Base-by-base conservation (phyloP, 2,113 vertebrate species). In the Hippopotamus amphibius region DNA sequence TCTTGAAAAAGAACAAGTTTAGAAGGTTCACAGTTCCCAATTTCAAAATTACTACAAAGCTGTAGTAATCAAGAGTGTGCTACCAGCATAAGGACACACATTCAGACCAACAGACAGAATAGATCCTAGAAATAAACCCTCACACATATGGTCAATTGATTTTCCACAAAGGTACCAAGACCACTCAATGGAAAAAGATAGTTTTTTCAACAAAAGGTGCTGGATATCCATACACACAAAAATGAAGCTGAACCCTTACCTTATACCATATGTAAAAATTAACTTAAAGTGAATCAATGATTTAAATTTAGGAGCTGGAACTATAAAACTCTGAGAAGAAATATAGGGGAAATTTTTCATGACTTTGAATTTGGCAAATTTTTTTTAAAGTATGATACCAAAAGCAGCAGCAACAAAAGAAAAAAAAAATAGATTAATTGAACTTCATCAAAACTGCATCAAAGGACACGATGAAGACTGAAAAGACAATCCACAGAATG, bases 11-110 rank as follows among this genome's bases (percentile, higher is more conserved):
- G 21, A 87, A 81, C 12, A 92, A 71, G 86, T n/a, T 30, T 55
- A 21, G 37, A 81, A 28, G n/a, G 15, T 33, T 41, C 43, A 46
- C 69, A 74, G 10, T 94, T 81, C 13, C 3, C 33, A 59, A 95
- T 69, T 95, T 91, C 59, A 93, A 81, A 55, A 76, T 61, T 46
- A 86, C 41, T 76, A 90, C 21, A 68, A 65, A 69, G 72, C n/a
- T 72, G 74, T 6, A 68, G 24, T 50, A 89, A 76, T 69, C 22
- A 96, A 84, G 14, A 96, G 57, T 16, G 26, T 86, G 55, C 17
- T 48, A 65, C 7, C n/a, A 33, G 50, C 30, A 89, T 79, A 61
- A 87, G 43, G 21, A 88, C 10, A 69, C 5, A 77, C 21, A 82
- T 59, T 68, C 1, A 74, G 33, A 55, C 13, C 9, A 55, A 89